Conservation (phyloP, 2,888 invertebrate species). For the Ectobius pallidus region DNA sequence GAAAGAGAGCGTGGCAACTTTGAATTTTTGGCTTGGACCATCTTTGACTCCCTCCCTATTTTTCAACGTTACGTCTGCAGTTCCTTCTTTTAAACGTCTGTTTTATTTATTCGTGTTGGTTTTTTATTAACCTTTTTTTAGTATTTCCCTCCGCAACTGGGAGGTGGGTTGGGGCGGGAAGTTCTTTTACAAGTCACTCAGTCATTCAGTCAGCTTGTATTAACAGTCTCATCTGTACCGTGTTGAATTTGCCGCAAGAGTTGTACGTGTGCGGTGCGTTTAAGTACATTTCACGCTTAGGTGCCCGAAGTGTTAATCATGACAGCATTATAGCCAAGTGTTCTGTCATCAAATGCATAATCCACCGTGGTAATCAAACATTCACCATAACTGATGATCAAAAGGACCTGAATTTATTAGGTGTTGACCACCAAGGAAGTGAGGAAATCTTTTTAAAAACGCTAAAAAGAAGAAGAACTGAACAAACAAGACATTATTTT, state of each 20-base stretch:
- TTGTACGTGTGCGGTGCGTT: not conserved
- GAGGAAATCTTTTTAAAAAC: no score
- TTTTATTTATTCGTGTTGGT: slow-evolving; percentile 2
- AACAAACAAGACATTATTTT: no score
- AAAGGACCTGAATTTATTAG: no score
- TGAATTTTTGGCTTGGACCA: slow-evolving; percentile 10
- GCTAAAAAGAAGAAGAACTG: no score
- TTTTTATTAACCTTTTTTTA: not conserved
- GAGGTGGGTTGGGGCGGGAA: slow-evolving; percentile 12
- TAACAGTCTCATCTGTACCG: slow-evolving; percentile 10
- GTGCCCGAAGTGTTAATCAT: not conserved
- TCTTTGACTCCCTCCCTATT: not conserved
- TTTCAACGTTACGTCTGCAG: not conserved
- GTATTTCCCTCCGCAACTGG: not conserved
- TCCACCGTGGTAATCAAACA: not conserved
- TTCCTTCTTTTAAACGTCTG: not conserved
- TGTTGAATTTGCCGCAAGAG: not conserved
- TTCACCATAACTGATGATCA: no score
- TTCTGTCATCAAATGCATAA: not conserved
- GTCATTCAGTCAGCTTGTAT: slow-evolving; percentile 13
- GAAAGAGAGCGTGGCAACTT: not conserved
- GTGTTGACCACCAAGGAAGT: no score
- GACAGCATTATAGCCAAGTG: no score
- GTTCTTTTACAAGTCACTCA: not conserved
- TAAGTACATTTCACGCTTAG: not conserved